These are phyloP conservation scores for Ibycter americanus DNA, from an alignment of 2,797 vertebrate species.

Conservation along the genomic window DNA sequence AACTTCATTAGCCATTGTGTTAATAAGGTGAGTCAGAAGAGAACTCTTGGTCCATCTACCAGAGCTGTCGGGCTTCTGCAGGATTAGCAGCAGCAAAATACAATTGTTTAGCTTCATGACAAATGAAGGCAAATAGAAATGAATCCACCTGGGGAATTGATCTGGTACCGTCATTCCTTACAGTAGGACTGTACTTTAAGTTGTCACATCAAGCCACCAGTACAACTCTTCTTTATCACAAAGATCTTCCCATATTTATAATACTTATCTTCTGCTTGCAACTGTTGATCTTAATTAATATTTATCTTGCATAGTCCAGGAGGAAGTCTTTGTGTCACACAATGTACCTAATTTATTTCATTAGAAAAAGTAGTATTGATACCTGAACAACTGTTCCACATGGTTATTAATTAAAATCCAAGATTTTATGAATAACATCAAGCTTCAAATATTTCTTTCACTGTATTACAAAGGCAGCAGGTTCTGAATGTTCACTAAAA, in stretches of 20 bases:
- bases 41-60: not conserved
- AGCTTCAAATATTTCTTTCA: constrained; percentile 53
- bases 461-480: constrained; percentile 52
- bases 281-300: constrained; percentile 24
- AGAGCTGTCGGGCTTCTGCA: not conserved
- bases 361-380: not conserved
- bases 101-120: not conserved
- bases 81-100: not conserved
- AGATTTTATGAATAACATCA: constrained; percentile 22
- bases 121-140: not conserved
- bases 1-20: not conserved
- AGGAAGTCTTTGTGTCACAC: not conserved
- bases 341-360: constrained; percentile 1
- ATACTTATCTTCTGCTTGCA: not conserved
- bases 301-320: not conserved
- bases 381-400: constrained; percentile 27
- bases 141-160: not conserved
- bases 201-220: not conserved
- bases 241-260: not conserved
- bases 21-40: not conserved
- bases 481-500: constrained; percentile 59
- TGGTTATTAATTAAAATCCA: constrained; percentile 66
- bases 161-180: not conserved
- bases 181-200: not conserved
- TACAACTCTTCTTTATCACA: not conserved